A percentile compares a stretch with the other conserved stretches of the same genome.
Evolutionary conservation across 2,797 vertebrate genomes (phyloP).

Genomic region (Eutrigla gurnardus): DNA sequence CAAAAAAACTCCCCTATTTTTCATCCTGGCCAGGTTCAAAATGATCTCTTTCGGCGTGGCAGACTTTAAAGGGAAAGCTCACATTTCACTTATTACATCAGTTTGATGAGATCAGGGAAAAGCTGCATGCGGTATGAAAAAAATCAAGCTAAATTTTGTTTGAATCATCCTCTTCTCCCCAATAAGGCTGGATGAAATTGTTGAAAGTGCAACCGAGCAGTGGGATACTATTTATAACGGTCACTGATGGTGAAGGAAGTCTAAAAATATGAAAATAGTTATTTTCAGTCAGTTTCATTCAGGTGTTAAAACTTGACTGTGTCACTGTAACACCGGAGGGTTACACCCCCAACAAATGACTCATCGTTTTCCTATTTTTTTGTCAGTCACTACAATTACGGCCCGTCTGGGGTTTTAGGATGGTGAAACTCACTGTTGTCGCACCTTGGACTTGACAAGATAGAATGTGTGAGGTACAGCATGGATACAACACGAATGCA

Average conservation of each 20-base stretch:
- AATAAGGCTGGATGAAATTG: constrained; percentile 41
- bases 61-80: constrained; percentile 36
- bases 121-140: constrained; percentile 32
- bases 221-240: constrained; percentile 75
- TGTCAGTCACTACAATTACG: constrained; percentile 55
- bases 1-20: constrained; percentile 11
- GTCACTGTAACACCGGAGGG: constrained; percentile 54
- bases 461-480: constrained; percentile 35
- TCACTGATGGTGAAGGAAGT: constrained; percentile 45
- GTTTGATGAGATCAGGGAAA: constrained; percentile 48
- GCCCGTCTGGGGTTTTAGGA: constrained; percentile 25
- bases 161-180: constrained; percentile 42
- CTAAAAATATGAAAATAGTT: constrained; percentile 78
- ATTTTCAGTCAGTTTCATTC: constrained; percentile 76
- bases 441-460: constrained; percentile 39
- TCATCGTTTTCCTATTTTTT: constrained; percentile 4
- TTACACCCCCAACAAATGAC: constrained; percentile 54
- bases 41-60: not conserved
- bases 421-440: constrained; percentile 31
- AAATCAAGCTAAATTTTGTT: constrained; percentile 38
- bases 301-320: constrained; percentile 52
- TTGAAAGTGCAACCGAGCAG: constrained; percentile 63
- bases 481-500: not conserved
- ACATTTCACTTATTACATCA: constrained; percentile 57
- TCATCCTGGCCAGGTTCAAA: constrained; percentile 8